Conservation (phyloP, 2,113 vertebrate species). For the Butastur rufipennis region DNA sequence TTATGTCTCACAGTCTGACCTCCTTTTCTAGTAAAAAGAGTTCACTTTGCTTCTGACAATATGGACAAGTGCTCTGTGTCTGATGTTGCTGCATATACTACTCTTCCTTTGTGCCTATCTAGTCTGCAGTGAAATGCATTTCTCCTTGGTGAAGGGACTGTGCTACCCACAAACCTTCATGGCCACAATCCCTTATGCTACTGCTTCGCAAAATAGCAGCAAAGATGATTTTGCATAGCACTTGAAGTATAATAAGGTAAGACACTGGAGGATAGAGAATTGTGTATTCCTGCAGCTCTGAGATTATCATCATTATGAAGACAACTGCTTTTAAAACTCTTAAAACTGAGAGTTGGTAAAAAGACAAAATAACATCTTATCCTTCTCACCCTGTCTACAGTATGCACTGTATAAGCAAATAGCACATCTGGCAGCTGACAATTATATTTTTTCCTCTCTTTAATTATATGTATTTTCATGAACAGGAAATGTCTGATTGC, state of each 20-base stretch:
- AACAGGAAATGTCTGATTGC: constrained; percentile 53
- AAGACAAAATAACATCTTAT: neutral
- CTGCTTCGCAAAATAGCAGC: neutral
- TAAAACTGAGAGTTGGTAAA: neutral
- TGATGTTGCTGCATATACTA: neutral
- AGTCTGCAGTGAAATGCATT: neutral
- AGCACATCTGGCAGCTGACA: constrained; percentile 57
- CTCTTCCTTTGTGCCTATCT: neutral
- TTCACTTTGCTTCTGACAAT: neutral
- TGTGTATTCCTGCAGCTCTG: neutral
- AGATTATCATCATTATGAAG: neutral
- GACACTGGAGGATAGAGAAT: neutral
- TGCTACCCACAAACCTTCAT: neutral
- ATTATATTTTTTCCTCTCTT: constrained; percentile 6
- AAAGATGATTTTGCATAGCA: neutral
- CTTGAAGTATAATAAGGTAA: neutral
- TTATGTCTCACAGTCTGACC: neutral
- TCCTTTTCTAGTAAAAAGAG: neutral
- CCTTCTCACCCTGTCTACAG: neutral
- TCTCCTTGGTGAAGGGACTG: neutral
- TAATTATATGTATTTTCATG: constrained; percentile 45
- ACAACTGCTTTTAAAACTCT: neutral
- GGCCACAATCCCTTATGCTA: neutral
- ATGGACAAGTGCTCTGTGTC: neutral
- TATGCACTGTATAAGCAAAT: constrained; percentile 8